Conservation (phyloP, 1,140 invertebrate genomes). For the Episyrphus balteatus region DNA sequence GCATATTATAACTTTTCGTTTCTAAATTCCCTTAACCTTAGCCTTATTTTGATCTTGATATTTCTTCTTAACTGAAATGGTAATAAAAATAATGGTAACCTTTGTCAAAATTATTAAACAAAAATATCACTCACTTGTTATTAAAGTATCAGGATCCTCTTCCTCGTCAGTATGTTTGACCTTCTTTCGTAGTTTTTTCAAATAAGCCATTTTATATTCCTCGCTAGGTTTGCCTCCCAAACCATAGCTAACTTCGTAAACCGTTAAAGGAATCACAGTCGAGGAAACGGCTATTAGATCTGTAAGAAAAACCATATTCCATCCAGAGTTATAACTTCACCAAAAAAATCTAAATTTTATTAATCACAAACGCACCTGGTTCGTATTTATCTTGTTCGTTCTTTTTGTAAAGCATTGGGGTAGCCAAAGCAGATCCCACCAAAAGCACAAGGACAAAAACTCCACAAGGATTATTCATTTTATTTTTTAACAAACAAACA, state of each 20-base stretch:
- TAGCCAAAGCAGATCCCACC: slow-evolving; percentile 5
- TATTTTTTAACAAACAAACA: too few relatives aligned
- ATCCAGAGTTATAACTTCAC: not conserved
- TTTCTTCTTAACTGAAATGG: too few relatives aligned
- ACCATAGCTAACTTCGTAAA: slow-evolving; percentile 43
- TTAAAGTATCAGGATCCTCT: slow-evolving; percentile 12
- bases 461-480: too few relatives aligned
- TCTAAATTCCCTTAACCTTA: too few relatives aligned
- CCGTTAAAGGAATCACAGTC: slow-evolving; percentile 49
- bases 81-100: too few relatives aligned
- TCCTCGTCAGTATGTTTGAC: slow-evolving; percentile 12
- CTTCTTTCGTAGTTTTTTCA: slow-evolving; percentile 32
- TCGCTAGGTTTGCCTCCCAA: slow-evolving; percentile 29
- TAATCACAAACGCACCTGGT: slow-evolving; percentile 14
- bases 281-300: slow-evolving; percentile 52
- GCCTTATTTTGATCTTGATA: too few relatives aligned
- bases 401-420: slow-evolving; percentile 31
- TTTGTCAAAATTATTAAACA: too few relatives aligned
- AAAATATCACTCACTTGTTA: slow-evolving; percentile 10
- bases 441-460: slow-evolving; percentile 3
- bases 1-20: too few relatives aligned
- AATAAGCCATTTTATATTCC: slow-evolving; percentile 30
- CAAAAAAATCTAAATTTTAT: not conserved
- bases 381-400: slow-evolving; percentile 33
- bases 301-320: slow-evolving; percentile 19